Percentiles rank a stretch among this genome's conserved stretches.
These are phyloP conservation scores for Egretta garzetta DNA, from an alignment of 2,113 vertebrate genomes.

Conservation along the genomic window DNA sequence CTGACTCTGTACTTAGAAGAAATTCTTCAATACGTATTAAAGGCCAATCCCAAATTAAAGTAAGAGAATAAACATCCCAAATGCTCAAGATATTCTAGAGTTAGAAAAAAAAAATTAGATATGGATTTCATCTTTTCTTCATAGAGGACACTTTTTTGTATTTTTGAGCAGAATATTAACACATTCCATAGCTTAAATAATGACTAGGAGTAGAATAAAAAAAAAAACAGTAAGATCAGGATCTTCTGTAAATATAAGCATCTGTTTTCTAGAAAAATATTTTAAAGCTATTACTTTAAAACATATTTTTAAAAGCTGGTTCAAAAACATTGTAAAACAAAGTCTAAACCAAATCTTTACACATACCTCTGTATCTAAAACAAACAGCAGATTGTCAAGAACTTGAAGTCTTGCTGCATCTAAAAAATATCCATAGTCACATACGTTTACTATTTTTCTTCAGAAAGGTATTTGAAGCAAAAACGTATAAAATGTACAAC, in stretches of 20 bases:
- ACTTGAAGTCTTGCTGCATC: conserved; percentile 87
- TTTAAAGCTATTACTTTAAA: neutral
- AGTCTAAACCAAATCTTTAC: neutral
- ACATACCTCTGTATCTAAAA: conserved; percentile 88
- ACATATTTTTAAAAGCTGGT: neutral
- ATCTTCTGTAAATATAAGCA: neutral
- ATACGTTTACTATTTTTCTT: neutral
- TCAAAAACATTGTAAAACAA: neutral
- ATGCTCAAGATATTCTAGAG: conserved; percentile 85
- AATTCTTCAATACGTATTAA: conserved; percentile 84
- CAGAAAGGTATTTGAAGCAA: neutral
- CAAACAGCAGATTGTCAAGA: conserved; percentile 85
- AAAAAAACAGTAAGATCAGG: neutral
- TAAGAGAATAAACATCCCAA: conserved; percentile 86
- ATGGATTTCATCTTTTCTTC: neutral
- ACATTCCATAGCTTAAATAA: neutral
- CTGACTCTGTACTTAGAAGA: conserved; percentile 87
- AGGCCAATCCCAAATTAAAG: conserved; percentile 86
- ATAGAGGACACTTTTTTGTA: neutral
- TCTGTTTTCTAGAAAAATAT: neutral
- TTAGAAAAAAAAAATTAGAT: neutral
- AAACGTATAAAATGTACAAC: neutral
- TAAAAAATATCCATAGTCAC: conserved; percentile 37
- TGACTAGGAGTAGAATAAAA: neutral
- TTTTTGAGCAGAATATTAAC: neutral